Conservation (phyloP, 2,888 invertebrate species). For the Falcaria lacertinaria region DNA sequence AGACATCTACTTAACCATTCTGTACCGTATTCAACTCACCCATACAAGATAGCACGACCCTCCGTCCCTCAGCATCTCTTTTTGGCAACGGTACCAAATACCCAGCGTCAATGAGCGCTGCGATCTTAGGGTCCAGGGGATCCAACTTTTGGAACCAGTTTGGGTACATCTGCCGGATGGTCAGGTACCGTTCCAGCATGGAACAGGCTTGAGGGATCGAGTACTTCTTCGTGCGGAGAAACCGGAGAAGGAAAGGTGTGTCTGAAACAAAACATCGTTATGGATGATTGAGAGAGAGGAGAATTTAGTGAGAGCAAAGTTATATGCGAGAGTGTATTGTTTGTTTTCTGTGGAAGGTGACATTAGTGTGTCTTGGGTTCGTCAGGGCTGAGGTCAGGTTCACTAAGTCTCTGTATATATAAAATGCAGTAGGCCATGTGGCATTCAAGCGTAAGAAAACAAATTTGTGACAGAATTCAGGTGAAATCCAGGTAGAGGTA, state of each 20-base stretch:
- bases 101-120: slow-evolving; percentile 89
- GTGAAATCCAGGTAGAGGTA: too few relatives aligned
- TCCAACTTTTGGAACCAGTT: slow-evolving; percentile 92
- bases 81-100: slow-evolving; percentile 87
- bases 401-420: too few relatives aligned
- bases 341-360: too few relatives aligned
- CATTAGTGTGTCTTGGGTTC: too few relatives aligned
- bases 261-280: slow-evolving; percentile 74
- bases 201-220: slow-evolving; percentile 91
- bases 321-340: too few relatives aligned
- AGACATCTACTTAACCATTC: too few relatives aligned
- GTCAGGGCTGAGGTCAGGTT: too few relatives aligned
- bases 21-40: slow-evolving; percentile 62
- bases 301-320: too few relatives aligned
- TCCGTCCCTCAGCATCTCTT: slow-evolving; percentile 86
- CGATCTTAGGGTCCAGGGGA: slow-evolving; percentile 87
- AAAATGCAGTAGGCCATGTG: too few relatives aligned
- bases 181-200: slow-evolving; percentile 92
- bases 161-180: slow-evolving; percentile 90
- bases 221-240: slow-evolving; percentile 92
- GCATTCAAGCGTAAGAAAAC: too few relatives aligned
- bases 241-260: slow-evolving; percentile 88
- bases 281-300: too few relatives aligned
- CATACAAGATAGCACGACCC: slow-evolving; percentile 89
- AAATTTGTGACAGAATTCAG: too few relatives aligned